Percentiles rank a stretch among this genome's conserved stretches.
Evolutionary conservation across 2,888 invertebrate genomes (phyloP).

Genomic region (Synergus gifuensis): DNA sequence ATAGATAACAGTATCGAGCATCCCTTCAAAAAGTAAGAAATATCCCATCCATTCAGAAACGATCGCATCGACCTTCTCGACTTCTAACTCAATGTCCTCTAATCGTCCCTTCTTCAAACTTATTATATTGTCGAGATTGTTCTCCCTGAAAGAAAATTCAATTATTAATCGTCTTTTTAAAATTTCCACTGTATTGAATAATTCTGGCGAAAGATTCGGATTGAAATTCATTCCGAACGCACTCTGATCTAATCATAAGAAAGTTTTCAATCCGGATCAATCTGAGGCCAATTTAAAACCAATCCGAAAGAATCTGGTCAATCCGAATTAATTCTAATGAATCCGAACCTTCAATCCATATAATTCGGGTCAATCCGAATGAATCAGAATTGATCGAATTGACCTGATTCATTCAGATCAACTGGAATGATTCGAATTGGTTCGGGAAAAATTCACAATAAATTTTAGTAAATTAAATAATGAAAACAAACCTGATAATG

Average conservation of each 20-base stretch:
- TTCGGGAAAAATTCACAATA: background rate
- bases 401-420: too few species aligned
- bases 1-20: conserved; percentile 95
- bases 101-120: conserved; percentile 90
- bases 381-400: too few species aligned
- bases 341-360: too few species aligned
- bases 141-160: conserved; percentile 81
- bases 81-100: conserved; percentile 89
- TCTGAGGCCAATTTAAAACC: too few species aligned
- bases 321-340: too few species aligned
- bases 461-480: background rate
- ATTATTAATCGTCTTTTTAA: background rate
- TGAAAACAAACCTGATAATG: conserved; percentile 86
- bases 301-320: too few species aligned
- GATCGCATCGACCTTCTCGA: conserved; percentile 91
- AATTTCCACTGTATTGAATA: background rate
- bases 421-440: too few species aligned
- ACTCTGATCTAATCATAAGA: too few species aligned
- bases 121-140: conserved; percentile 86
- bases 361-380: too few species aligned
- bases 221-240: too few species aligned
- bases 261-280: too few species aligned
- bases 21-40: conserved; percentile 96
- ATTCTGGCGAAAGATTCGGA: too few species aligned
- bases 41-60: conserved; percentile 99